phyloP scores from a whole-genome alignment of 2,113 vertebrate species.

The Poeciliopsis prolifica region DNA sequence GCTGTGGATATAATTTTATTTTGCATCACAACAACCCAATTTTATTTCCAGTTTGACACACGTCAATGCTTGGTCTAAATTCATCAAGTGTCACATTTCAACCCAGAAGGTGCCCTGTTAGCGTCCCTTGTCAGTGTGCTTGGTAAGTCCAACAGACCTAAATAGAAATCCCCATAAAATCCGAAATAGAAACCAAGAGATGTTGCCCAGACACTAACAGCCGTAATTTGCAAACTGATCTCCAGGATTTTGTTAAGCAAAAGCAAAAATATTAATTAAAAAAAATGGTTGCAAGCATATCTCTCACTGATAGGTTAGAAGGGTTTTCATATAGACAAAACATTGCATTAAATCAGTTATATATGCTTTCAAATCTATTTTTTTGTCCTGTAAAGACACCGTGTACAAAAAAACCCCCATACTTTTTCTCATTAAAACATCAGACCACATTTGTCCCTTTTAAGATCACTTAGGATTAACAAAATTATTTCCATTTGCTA shows the following conservation, averaged over 20 bases:
- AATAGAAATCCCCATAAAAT: not conserved
- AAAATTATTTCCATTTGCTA: too few species aligned
- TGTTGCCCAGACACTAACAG: not conserved
- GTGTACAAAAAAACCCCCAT: too few species aligned
- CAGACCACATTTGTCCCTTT: too few species aligned
- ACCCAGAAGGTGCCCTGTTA: not conserved
- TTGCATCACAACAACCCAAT: not conserved
- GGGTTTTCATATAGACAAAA: too few species aligned
- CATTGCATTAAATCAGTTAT: too few species aligned
- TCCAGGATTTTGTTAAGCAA: not conserved
- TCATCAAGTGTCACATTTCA: not conserved
- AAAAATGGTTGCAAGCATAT: too few species aligned
- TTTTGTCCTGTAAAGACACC: too few species aligned
- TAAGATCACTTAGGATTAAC: too few species aligned
- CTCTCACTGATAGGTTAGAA: too few species aligned
- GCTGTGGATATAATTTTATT: conserved; percentile 6
- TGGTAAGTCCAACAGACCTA: not conserved
- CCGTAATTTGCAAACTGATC: not conserved
- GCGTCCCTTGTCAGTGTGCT: not conserved
- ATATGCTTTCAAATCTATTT: too few species aligned
- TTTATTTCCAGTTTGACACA: not conserved
- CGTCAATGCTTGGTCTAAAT: not conserved
- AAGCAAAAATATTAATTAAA: too few species aligned
- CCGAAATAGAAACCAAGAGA: not conserved
- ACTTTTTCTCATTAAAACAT: too few species aligned